These are phyloP conservation scores for Hybos culiciformis DNA, from an alignment of 2,888 invertebrate genomes.

Conservation along the genomic window DNA sequence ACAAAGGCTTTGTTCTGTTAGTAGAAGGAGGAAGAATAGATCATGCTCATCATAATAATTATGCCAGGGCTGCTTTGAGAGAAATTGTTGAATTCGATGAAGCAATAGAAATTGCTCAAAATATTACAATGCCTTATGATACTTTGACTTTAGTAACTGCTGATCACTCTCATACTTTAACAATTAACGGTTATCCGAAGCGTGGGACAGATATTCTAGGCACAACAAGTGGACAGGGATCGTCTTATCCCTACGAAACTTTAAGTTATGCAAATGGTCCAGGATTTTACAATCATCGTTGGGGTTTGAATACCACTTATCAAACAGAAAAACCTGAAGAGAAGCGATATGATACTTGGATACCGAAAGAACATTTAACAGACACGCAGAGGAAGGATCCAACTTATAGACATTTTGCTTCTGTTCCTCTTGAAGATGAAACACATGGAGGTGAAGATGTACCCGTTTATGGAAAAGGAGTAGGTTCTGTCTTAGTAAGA, in stretches of 20 bases:
- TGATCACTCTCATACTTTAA: constrained; percentile 49
- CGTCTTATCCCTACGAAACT: constrained; percentile 39
- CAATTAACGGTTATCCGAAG: constrained; percentile 46
- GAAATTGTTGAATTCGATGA: constrained; percentile 50
- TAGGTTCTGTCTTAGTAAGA: constrained; percentile 45
- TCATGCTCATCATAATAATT: constrained; percentile 50
- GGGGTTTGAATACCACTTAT: background rate
- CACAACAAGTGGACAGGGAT: constrained; percentile 34
- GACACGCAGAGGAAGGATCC: constrained; percentile 28
- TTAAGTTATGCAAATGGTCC: constrained; percentile 50
- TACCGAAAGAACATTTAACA: constrained; percentile 18
- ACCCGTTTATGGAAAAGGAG: constrained; percentile 47
- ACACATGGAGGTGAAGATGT: constrained; percentile 59
- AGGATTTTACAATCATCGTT: constrained; percentile 36
- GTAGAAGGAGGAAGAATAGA: constrained; percentile 51
- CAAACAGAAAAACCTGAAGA: constrained; percentile 11
- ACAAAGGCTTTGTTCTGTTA: constrained; percentile 41
- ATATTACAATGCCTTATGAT: constrained; percentile 38
- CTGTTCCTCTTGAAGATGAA: constrained; percentile 39
- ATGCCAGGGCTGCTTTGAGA: constrained; percentile 43
- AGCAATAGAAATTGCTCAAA: constrained; percentile 43
- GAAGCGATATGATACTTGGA: constrained; percentile 18
- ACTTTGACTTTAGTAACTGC: constrained; percentile 54
- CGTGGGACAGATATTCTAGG: constrained; percentile 44
- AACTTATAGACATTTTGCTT: constrained; percentile 39